Percentiles rank a stretch among this genome's conserved stretches.
Conservation (phyloP, 2,888 invertebrate genomes). For the Troides oblongomaculatus region DNA sequence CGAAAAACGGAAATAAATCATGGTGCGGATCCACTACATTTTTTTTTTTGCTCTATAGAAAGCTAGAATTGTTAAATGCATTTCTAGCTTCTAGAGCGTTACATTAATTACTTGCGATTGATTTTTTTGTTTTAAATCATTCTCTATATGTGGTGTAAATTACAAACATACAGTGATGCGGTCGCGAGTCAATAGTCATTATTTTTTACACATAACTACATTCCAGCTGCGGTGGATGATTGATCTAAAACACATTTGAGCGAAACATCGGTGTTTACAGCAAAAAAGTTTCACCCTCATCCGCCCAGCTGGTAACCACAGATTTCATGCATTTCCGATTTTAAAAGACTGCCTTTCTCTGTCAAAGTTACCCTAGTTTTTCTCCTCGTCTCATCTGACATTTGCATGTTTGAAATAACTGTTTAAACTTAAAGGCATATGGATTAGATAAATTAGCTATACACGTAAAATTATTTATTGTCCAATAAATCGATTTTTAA, state of each 20-base stretch:
- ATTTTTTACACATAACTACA: constrained; percentile 32
- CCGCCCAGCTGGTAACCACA: constrained; percentile 64
- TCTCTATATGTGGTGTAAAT: not conserved
- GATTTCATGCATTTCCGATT: constrained; percentile 55
- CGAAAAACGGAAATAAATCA: too few relatives aligned
- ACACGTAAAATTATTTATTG: not conserved
- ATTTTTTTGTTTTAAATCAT: not conserved
- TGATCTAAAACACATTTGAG: constrained; percentile 64
- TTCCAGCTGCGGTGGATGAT: constrained; percentile 45
- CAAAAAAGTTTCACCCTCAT: constrained; percentile 52
- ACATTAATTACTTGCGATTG: too few relatives aligned
- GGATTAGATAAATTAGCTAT: not conserved
- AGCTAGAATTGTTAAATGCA: too few relatives aligned
- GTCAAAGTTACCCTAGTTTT: constrained; percentile 20
- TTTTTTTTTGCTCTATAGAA: too few relatives aligned
- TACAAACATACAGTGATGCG: not conserved
- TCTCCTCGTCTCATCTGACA: not conserved
- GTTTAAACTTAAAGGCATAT: not conserved
- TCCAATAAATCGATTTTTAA: too few relatives aligned
- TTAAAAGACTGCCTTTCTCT: constrained; percentile 27
- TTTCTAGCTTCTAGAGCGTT: too few relatives aligned
- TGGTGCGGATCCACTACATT: too few relatives aligned
- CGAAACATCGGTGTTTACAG: constrained; percentile 31
- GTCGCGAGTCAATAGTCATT: constrained; percentile 22
- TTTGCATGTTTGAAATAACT: not conserved